Evolutionary conservation across 2,797 vertebrate species (phyloP), one percentile per base, ranked within the genome.

Genomic region (Neopelma chrysocephalum): DNA sequence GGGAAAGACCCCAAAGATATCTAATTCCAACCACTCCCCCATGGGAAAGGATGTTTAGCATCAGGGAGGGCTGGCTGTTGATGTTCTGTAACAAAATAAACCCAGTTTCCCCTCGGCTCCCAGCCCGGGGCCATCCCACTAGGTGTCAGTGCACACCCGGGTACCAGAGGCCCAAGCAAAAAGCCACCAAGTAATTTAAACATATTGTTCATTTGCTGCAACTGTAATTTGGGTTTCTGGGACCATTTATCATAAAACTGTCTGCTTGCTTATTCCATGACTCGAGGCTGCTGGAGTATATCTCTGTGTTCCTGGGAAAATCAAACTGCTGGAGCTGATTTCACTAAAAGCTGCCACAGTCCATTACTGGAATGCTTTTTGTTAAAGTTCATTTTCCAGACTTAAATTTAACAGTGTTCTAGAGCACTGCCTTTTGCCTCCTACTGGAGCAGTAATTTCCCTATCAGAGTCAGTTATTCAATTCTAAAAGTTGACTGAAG

Each of bases 161-260:
- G 13, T 48, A 70, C 71, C 3, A 9, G 18, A 23, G 15, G n/a
- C 38, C 12, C 45, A 19, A 13, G 45, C 57, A 15, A 66, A 94
- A 90, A 91, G 36, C 64, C 71, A 42, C 48, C 0, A 18, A 91
- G 91, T 94, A 58, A 94, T 97, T 97, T 89, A 76, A 10, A 77
- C 94, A 20, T 62, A 73, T 43, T 96, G 89, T 95, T 97, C 93
- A 61, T 96, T 96, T 96, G 89, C 90, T 96, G 94, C 93, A 85
- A 92, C 97, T 96, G 94, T 97, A 96, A 97, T 97, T 97, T 94
- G 79, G 64, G 70, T 96, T 97, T 97, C 95, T 95, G 89, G 80
- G 91, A 81, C 90, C 93, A 93, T 98, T 97, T 94, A 93, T 97
- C 96, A 97, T 94, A 90, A 83, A 90, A 66, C 90, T 81, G 62